Evolutionary conservation across 2,797 vertebrate genomes (phyloP).

Genomic region (Acanthopagrus latus): DNA sequence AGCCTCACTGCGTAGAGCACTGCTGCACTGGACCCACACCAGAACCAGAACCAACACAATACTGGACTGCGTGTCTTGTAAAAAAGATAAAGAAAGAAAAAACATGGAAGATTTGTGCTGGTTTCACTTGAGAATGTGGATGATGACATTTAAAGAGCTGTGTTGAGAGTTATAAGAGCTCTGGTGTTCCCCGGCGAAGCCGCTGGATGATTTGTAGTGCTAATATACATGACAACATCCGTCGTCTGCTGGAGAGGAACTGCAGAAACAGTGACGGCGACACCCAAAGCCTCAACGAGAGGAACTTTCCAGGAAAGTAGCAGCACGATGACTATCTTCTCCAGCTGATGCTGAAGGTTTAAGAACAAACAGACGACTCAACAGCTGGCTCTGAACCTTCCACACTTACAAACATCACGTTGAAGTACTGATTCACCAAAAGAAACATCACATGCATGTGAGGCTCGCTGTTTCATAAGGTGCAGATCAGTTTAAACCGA

Average conservation of each 20-base stretch:
- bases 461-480: not conserved
- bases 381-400: slow-evolving; percentile 6
- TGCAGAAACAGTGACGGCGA: slow-evolving; percentile 27
- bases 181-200: slow-evolving; percentile 37
- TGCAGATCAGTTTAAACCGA: not conserved
- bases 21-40: slow-evolving; percentile 2
- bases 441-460: not conserved
- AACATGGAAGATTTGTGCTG: slow-evolving; percentile 7
- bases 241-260: slow-evolving; percentile 32
- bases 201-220: slow-evolving; percentile 42
- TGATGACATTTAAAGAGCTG: slow-evolving; percentile 45
- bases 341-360: slow-evolving; percentile 30
- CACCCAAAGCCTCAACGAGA: slow-evolving; percentile 37
- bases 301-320: slow-evolving; percentile 10
- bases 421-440: not conserved
- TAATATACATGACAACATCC: slow-evolving; percentile 49
- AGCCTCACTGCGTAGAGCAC: not conserved
- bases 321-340: not conserved
- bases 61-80: slow-evolving; percentile 4
- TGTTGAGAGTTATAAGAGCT: slow-evolving; percentile 22
- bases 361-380: slow-evolving; percentile 4
- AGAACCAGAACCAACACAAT: not conserved
- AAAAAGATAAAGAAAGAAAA: not conserved
- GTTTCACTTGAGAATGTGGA: slow-evolving; percentile 12
- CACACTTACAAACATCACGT: not conserved